These are phyloP conservation scores for Chondrosia reniformis DNA, from an alignment of 37 sponge, comb jelly and placozoan species.

Conservation along the genomic window DNA sequence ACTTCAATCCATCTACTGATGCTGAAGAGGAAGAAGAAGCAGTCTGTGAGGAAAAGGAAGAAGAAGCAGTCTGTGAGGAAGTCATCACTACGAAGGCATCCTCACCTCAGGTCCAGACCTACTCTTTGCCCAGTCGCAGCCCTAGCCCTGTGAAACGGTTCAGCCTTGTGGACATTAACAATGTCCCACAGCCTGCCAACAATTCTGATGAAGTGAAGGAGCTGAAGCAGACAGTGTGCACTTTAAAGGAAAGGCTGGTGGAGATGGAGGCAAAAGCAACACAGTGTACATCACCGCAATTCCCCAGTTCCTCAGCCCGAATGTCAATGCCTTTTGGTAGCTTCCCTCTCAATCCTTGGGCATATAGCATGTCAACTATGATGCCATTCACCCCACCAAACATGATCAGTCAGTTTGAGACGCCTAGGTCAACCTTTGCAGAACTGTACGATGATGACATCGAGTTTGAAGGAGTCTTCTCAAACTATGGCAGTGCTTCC, in stretches of 20 bases:
- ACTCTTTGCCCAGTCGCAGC: background rate
- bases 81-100: background rate
- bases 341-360: conserved; percentile 1
- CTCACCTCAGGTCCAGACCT: background rate
- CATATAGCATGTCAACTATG: background rate
- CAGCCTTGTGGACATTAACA: background rate
- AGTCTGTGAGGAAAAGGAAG: too few relatives aligned
- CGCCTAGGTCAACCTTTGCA: background rate
- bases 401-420: background rate
- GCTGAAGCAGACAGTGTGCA: background rate
- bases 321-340: background rate
- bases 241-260: background rate
- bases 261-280: background rate
- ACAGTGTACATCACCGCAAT: background rate
- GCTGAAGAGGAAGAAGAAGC: too few relatives aligned
- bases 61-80: too few relatives aligned
- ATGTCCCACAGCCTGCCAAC: background rate
- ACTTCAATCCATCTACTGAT: background rate
- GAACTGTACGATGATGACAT: background rate
- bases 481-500: conserved; percentile 11
- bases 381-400: background rate
- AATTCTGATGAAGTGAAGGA: background rate
- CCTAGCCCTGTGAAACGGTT: background rate
- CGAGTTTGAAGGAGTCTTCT: background rate
- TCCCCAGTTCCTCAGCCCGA: background rate